Base-by-base conservation (phyloP, 2,888 invertebrate species). In the Cantharis flavilabris region DNA sequence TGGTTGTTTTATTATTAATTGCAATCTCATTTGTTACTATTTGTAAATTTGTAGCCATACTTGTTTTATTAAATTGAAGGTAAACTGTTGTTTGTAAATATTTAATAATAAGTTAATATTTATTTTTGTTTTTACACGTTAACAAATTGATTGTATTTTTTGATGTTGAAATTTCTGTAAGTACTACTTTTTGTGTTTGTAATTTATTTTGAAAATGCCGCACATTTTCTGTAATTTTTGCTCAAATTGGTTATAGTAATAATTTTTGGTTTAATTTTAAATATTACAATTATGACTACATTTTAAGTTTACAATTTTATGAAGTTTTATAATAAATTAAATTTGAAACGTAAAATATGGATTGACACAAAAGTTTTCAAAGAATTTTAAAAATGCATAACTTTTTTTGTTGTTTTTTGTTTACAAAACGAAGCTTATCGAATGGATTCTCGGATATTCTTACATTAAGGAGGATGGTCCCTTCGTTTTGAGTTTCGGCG, bases 41-140 rank as follows among this genome's bases (percentile, higher is more conserved):
- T 62, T 71, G 71, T 71, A 33, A 71, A 72, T 65, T 72, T 72
- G 72, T 72, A 74, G 73, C 73, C 73, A 73, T 73, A 73, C 62
- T 69, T 73, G 73, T 72, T 72, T 65, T 67, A 64, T 69, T 67
- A 49, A 69, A 69, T 49, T 49, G 49, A 63, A 74, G 49, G 23
- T 71, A 30, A 65, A 49, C 65, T 20, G 16, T 75, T 71, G 49
- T 33, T 64, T 75, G 75, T 75, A 75, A 75, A 75, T 75, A 73
- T 62, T 73, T 73, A 33, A 67, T 75, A 65, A 69, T 75, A 75
- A 71, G 75, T 65, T 71, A 70, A 69, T 64, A 49, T 49, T 49
- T 49, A 49, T 49, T 49, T 49, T 49, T 49, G 49, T 49, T 49
- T 49, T 7, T 49, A 49, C 49, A 49, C n/a, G n/a, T 49, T 49